Percentiles rank a stretch among this genome's conserved stretches.
phyloP scores from a whole-genome alignment of 2,113 vertebrate species.

The Lynx canadensis region DNA sequence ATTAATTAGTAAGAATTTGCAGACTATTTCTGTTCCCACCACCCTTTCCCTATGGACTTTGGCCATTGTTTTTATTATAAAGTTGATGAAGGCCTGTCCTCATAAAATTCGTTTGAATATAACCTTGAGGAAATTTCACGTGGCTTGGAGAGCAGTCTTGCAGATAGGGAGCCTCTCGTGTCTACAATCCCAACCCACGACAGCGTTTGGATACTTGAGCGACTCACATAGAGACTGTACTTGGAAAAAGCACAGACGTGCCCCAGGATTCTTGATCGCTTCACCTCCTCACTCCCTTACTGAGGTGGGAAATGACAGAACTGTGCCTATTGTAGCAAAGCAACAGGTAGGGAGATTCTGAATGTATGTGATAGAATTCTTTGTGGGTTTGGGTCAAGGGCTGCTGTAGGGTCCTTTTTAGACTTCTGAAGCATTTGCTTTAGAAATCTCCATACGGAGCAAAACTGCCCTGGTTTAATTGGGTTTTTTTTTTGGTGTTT shows the following conservation, averaged over 20 bases:
- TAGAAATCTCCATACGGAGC: neutral
- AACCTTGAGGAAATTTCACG: neutral
- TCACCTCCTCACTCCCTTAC: fast-evolving
- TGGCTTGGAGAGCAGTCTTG: neutral
- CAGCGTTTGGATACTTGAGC: neutral
- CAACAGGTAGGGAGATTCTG: too few relatives aligned
- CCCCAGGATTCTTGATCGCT: fast-evolving
- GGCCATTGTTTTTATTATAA: neutral
- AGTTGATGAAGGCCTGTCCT: neutral
- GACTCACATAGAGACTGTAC: too few relatives aligned
- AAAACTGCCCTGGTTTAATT: neutral
- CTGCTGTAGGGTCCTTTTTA: neutral
- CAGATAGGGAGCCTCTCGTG: neutral
- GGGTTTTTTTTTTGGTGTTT: neutral
- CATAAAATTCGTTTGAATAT: neutral
- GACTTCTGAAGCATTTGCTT: neutral
- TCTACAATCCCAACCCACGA: too few relatives aligned
- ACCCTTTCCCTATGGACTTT: neutral
- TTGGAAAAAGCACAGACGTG: neutral
- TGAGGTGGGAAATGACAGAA: neutral
- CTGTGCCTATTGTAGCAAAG: too few relatives aligned
- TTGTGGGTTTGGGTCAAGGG: neutral
- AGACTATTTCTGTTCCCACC: neutral
- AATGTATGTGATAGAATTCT: neutral
- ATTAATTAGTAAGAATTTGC: neutral